Conservation (phyloP, 2,888 invertebrate species). For the Rhamphomyia laevipes region DNA sequence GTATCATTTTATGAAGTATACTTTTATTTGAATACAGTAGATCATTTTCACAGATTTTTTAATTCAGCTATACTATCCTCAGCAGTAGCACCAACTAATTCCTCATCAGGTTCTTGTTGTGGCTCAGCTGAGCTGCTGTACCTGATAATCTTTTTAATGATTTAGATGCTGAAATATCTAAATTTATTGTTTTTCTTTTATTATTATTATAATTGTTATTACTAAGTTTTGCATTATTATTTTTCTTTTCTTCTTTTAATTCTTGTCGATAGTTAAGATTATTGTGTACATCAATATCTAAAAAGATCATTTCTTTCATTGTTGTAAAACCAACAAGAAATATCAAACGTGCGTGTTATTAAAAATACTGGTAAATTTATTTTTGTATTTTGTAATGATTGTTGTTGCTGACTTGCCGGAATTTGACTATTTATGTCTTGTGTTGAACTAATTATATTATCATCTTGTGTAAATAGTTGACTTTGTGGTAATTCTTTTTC, state of each 20-base stretch:
- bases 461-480: background rate
- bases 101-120: conserved; percentile 45
- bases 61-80: conserved; percentile 83
- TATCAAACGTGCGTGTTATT: conserved; percentile 43
- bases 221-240: conserved; percentile 17
- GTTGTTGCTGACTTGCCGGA: conserved; percentile 22
- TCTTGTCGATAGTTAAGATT: conserved; percentile 61
- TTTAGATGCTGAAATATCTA: conserved; percentile 35
- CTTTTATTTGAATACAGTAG: conserved; percentile 35
- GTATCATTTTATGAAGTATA: conserved; percentile 43
- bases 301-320: conserved; percentile 63
- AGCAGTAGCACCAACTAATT: conserved; percentile 71
- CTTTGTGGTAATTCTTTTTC: background rate
- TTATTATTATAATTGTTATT: conserved; percentile 15
- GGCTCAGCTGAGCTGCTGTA: conserved; percentile 32
- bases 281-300: conserved; percentile 72
- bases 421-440: conserved; percentile 9
- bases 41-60: conserved; percentile 58
- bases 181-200: conserved; percentile 23
- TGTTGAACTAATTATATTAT: background rate
- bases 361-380: conserved; percentile 29
- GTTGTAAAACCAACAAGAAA: conserved; percentile 66
- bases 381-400: conserved; percentile 14
- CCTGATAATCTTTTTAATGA: conserved; percentile 32
- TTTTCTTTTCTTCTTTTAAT: conserved; percentile 36